Percentiles rank a stretch among this genome's conserved stretches.
phyloP scores from a whole-genome alignment of 1,140 invertebrate species.

The Maniola jurtina region DNA sequence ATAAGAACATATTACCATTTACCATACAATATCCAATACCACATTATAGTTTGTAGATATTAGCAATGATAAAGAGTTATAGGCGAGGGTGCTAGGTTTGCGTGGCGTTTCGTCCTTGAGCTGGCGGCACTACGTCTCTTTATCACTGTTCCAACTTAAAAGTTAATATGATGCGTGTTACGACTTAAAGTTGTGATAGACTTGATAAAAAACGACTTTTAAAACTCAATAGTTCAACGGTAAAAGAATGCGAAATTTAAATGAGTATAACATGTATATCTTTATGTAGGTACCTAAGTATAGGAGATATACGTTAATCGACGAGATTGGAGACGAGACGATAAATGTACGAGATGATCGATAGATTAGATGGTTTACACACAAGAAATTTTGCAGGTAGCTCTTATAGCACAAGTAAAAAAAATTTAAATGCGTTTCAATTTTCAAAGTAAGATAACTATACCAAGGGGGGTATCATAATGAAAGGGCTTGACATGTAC shows the following conservation, averaged over 20 bases:
- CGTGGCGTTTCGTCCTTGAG: conserved; percentile 3
- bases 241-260: neutral
- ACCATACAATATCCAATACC: neutral
- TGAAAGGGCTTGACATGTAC: no score
- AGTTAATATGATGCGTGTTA: conserved; percentile 12
- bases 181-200: conserved; percentile 5
- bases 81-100: conserved; percentile 5
- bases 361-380: no score
- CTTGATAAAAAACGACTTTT: neutral
- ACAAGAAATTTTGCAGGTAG: no score
- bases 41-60: conserved; percentile 9
- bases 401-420: no score
- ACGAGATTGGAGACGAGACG: no score
- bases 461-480: no score
- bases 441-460: no score
- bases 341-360: no score
- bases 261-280: neutral
- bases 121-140: conserved; percentile 7
- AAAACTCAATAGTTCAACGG: neutral
- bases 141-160: conserved; percentile 13
- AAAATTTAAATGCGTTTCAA: no score
- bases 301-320: no score
- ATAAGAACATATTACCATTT: neutral
- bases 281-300: neutral
- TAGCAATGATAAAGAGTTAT: conserved; percentile 7